A percentile compares a stretch with the other conserved stretches of the same genome.
Evolutionary conservation across 2,113 vertebrate genomes (phyloP).

Genomic region (Theristicus caerulescens): DNA sequence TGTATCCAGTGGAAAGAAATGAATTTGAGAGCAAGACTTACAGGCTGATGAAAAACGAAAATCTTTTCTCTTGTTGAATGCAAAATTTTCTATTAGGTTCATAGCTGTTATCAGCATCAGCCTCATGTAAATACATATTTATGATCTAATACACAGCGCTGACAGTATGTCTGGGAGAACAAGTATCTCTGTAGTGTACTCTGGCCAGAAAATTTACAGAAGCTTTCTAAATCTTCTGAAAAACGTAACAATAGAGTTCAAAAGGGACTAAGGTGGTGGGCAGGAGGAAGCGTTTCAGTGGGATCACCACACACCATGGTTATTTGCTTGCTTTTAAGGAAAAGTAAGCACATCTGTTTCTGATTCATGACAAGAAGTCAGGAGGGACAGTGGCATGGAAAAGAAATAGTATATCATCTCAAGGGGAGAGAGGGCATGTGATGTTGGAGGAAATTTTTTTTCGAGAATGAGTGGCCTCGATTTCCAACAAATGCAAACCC

Average conservation of each 20-base stretch:
- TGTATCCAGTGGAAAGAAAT: constrained; percentile 54
- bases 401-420: background rate
- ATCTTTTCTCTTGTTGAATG: constrained; percentile 70
- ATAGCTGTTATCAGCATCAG: constrained; percentile 42
- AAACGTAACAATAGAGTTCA: background rate
- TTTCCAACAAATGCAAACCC: background rate
- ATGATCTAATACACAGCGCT: constrained; percentile 45
- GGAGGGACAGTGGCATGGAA: background rate
- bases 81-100: constrained; percentile 63
- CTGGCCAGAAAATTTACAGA: background rate
- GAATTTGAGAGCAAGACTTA: constrained; percentile 51
- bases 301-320: background rate
- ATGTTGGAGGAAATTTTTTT: background rate
- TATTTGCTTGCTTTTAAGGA: background rate
- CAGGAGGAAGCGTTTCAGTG: background rate
- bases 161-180: constrained; percentile 11
- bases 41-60: constrained; percentile 62
- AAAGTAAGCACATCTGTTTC: background rate
- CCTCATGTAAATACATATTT: constrained; percentile 69
- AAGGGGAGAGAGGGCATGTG: background rate
- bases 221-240: constrained; percentile 16
- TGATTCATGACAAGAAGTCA: background rate
- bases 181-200: background rate
- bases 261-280: background rate
- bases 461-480: background rate